phyloP scores from a whole-genome alignment of 2,888 invertebrate genomes.

The Dugesia japonica region DNA sequence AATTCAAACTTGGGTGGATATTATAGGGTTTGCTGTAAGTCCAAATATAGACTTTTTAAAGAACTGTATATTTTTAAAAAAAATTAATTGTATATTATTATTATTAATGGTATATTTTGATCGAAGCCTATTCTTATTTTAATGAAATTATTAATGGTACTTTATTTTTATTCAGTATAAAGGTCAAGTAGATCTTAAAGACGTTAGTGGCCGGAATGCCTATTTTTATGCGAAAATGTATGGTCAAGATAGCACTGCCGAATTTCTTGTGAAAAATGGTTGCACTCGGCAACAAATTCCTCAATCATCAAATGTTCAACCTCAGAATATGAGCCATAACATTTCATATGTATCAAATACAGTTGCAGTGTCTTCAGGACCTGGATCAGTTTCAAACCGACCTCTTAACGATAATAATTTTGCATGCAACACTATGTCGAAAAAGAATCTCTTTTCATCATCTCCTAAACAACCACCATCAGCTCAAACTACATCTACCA shows the following conservation, averaged over 20 bases:
- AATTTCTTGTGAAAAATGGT: constrained; percentile 56
- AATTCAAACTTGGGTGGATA: too few relatives aligned
- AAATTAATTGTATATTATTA: too few relatives aligned
- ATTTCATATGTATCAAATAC: constrained; percentile 1
- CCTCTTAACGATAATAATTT: constrained; percentile 1
- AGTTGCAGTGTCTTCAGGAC: background rate
- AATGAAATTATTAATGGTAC: too few relatives aligned
- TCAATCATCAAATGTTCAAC: background rate
- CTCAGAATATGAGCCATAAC: constrained; percentile 15
- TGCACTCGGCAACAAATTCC: constrained; percentile 39
- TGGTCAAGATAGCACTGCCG: constrained; percentile 53
- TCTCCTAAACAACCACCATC: background rate
- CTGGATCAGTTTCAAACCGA: constrained; percentile 14
- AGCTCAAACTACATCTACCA: background rate
- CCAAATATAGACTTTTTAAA: too few relatives aligned
- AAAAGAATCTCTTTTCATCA: constrained; percentile 15
- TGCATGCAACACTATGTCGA: constrained; percentile 1
- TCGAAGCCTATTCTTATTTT: background rate
- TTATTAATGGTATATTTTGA: too few relatives aligned
- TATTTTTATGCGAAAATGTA: constrained; percentile 63
- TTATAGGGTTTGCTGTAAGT: too few relatives aligned
- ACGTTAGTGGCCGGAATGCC: constrained; percentile 67
- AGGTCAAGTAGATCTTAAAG: constrained; percentile 23
- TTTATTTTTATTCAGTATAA: background rate
- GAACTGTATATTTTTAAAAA: too few relatives aligned